A percentile compares a stretch with the other conserved stretches of the same genome.
These are phyloP conservation scores for Aphodius sticticus DNA, from an alignment of 2,888 invertebrate species.

Conservation along the genomic window DNA sequence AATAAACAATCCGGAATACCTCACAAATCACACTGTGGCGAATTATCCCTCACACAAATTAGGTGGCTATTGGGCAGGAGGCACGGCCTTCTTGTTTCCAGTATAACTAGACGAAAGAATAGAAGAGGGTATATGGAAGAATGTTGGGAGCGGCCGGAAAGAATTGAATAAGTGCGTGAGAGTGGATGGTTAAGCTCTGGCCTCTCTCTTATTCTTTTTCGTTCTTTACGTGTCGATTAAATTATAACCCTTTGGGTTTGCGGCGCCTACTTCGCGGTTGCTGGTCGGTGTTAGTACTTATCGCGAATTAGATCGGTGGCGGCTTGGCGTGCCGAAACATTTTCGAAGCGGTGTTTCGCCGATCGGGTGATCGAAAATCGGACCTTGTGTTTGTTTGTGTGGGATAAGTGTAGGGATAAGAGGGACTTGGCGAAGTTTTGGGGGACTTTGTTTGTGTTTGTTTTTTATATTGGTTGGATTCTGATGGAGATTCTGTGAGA, in stretches of 20 bases:
- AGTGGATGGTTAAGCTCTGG: slow-evolving; percentile 51
- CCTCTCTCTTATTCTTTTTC: slow-evolving; percentile 43
- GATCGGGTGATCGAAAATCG: background rate
- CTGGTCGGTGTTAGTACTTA: slow-evolving; percentile 7
- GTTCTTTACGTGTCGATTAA: slow-evolving; percentile 50
- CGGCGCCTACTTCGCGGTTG: slow-evolving; percentile 17
- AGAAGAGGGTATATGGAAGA: background rate
- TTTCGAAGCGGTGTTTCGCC: background rate
- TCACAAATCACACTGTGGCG: background rate
- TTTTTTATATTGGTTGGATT: background rate
- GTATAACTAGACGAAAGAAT: background rate
- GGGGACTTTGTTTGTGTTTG: background rate
- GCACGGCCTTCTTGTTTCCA: background rate
- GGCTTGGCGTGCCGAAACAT: background rate
- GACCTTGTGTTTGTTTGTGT: background rate
- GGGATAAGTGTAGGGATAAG: background rate
- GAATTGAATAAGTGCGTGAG: slow-evolving; percentile 59
- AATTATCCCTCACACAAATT: background rate
- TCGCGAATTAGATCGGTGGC: slow-evolving; percentile 9
- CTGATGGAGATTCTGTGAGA: background rate
- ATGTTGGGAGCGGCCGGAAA: slow-evolving; percentile 50
- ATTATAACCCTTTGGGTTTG: slow-evolving; percentile 55
- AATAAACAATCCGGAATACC: background rate
- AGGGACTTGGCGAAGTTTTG: background rate
- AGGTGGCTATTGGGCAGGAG: background rate